Evolutionary conservation across 2,888 invertebrate species (phyloP), one percentile per base, ranked within the genome.

Genomic region (Nemotelus nigrinus): DNA sequence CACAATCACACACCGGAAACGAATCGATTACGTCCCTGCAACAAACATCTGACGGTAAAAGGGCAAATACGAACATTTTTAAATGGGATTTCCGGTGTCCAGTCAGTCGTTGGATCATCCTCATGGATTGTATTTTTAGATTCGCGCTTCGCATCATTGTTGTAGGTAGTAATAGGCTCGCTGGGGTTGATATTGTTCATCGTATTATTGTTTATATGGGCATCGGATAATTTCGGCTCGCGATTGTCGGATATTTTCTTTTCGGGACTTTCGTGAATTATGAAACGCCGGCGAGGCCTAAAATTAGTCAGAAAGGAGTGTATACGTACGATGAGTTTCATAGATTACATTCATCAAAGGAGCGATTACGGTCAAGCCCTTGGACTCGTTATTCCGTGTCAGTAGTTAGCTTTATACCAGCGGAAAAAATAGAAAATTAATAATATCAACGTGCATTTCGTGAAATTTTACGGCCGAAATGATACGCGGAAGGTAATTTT

Each of bases 51-150:
- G 25, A 25, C 25, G 25, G 25, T 25, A 25, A 25, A 25, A 1
- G 25, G 25, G 25, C 41, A 67, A 41, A 60, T 71, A 82, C 84
- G 87, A 89, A 96, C 96, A 88, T 96, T 95, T 88, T 94, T 93
- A 85, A 96, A 96, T 1, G 96, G 96, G 86, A 96, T 95, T 88
- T 96, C 96, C 0, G 96, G 96, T 43, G 92, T 95, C 96, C 96
- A 96, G 83, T 95, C 95, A 0, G 93, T 91, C 0, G 92, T 92
- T 78, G 91, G 91, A 82, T 95, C 95, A 58, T 95, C 95, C 45
- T 95, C 95, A 1, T 91, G 89, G 77, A 90, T 89, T 82, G 84
- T 80, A 7, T 89, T 89, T 82, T 89, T 90, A 2, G 88, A 86
- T 78, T 83, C 85, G 41, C 70, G 68, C 50, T 77, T 77, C 43